Base-by-base conservation (phyloP, 2,888 invertebrate genomes). In the Merodon equestris region DNA sequence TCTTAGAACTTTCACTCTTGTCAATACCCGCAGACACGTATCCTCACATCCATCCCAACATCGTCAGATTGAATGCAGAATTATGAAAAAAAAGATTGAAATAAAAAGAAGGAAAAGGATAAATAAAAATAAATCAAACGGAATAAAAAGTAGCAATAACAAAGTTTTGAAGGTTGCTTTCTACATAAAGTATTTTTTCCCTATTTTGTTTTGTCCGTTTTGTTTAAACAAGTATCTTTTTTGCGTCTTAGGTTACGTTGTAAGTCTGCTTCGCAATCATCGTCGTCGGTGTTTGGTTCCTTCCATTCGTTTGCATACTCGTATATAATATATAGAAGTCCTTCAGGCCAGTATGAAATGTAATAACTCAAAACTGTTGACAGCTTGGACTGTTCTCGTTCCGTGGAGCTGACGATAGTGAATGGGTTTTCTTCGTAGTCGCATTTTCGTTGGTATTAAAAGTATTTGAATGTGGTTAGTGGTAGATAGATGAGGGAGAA, bases 331-430 rank as follows among this genome's bases (percentile, higher is more conserved):
- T 7, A 27, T 27, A 7, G 27, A 27, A 27, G 27, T 71, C 71
- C 76, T 76, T 76, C 71, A 71, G 71, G 76, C 64, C 38, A 71
- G 54, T 66, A 17, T 60, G 76, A 76, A 71, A 76, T 76, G 76
- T 76, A 76, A 76, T 76, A 76, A 76, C 76, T 76, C 76, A 76
- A 71, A 76, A 76, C 48, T 60, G 60, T 70, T 71, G 76, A 76
- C 76, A 71, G 76, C 71, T 60, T 44, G 76, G 38, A 60, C 56
- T 66, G 71, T 66, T 64, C 38, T 53, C 51, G 50, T 61, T 36
- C 38, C 5, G 38, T 47, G 15, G 5, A 7, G 7, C 27, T 7
- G 27, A 7, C 7, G 27, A 27, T 27, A 14, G 13, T 13, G 54
- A 38, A 56, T 40, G 38, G 13, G 51, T 57, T 51, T 15, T 57